A percentile compares a stretch with the other conserved stretches of the same genome.
Conservation (phyloP, 2,113 vertebrate genomes). For the Malurus cyaneus region DNA sequence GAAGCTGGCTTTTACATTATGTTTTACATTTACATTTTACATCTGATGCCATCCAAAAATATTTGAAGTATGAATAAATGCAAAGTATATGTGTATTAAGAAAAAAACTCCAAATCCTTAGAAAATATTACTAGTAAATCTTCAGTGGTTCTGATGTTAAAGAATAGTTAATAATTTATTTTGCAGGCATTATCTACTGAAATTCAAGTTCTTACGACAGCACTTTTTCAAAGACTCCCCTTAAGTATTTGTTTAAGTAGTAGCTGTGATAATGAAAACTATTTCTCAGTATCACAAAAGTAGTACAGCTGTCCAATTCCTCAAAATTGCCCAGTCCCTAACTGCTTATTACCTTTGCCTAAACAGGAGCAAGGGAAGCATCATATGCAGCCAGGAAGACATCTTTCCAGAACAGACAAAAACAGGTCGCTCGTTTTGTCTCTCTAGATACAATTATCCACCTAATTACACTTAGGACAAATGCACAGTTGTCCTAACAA, state of each 20-base stretch:
- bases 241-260: not conserved
- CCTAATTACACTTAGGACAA: conserved; percentile 24
- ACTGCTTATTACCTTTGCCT: not conserved
- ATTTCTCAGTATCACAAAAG: not conserved
- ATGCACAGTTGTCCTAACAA: not conserved
- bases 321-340: not conserved
- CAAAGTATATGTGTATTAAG: not conserved
- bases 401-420: not conserved
- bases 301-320: not conserved
- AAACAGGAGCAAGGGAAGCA: not conserved
- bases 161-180: not conserved
- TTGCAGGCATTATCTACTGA: not conserved
- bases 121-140: not conserved
- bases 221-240: not conserved
- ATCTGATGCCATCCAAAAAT: not conserved
- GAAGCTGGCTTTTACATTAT: not conserved
- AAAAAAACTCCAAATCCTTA: not conserved
- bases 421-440: rapidly evolving
- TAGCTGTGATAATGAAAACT: not conserved
- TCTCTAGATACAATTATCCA: not conserved
- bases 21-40: not conserved
- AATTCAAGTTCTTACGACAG: not conserved
- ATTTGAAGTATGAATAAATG: not conserved
- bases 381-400: not conserved
- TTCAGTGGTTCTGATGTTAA: not conserved